Base-by-base conservation (phyloP, 1,140 invertebrate species). In the Panulirus ornatus region DNA sequence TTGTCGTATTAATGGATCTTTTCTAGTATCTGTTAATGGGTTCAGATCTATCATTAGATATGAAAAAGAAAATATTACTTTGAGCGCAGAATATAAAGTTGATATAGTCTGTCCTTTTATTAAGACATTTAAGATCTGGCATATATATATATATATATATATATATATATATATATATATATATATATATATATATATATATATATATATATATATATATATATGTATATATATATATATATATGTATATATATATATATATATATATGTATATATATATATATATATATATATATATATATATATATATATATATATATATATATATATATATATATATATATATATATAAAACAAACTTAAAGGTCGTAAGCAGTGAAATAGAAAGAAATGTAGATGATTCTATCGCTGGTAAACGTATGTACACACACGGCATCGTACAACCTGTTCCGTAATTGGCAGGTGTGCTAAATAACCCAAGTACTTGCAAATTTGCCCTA, bases 251-350 rank as follows among this genome's bases (percentile, higher is more conserved):
- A 34, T 73, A 6, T 34, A 34, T 73, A 34, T 73, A 34, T 73
- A 34, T 73, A 34, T 73, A 34, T 71, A 34, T 71, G 27, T 71
- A 9, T 71, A 9, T 71, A 9, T 71, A 9, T 19, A 9, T 71
- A 9, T 71, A 9, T 71, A 9, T 71, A 27, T 71, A 27, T 71
- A 27, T 71, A 27, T 71, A 27, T 71, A 9, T 71, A 27, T 71
- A 27, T 78, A 42, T 78, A 42, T 78, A 42, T 78, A 42, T 78
- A 42, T 78, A 42, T 78, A 42, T 78, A 42, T 78, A 42, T 78
- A 42, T 78, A 42, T 78, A 2, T 78, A 19, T 78, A n/a, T 47
- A 16, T 78, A n/a, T 78, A 19, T 78, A 42, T 78, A 2, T 42
- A 8, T 47, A 8, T 78, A 27, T 40, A 34, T 58, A 58, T n/a